These are phyloP conservation scores for Ailurus styani DNA, from an alignment of 2,113 vertebrate species.

Conservation along the genomic window DNA sequence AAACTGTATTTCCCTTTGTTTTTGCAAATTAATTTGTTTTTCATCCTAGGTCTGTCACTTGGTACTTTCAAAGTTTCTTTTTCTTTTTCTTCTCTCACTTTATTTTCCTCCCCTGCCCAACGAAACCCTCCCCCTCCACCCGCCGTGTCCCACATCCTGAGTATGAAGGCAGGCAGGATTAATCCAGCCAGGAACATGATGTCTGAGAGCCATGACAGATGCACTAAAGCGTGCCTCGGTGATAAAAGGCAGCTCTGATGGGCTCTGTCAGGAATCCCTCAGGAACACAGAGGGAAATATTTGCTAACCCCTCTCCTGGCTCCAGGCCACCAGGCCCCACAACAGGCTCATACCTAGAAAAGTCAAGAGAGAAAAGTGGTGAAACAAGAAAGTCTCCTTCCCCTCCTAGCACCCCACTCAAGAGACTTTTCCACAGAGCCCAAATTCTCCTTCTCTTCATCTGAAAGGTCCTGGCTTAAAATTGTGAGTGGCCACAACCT, in stretches of 20 bases:
- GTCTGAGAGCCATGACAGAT: slow-evolving; percentile 88
- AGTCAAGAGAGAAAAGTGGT: fast-evolving
- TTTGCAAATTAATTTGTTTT: not conserved
- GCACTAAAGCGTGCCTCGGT: slow-evolving; percentile 89
- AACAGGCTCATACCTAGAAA: slow-evolving; percentile 30
- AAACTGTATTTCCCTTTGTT: not conserved
- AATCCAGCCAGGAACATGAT: slow-evolving; percentile 87
- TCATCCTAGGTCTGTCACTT: not conserved
- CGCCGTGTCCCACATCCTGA: slow-evolving; percentile 75
- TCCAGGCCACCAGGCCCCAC: slow-evolving; percentile 40
- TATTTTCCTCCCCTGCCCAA: not conserved
- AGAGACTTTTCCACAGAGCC: not conserved
- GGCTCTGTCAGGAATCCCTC: slow-evolving; percentile 76
- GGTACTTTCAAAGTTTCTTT: not conserved
- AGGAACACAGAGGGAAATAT: slow-evolving; percentile 75
- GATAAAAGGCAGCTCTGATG: slow-evolving; percentile 86
- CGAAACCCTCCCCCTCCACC: slow-evolving; percentile 14
- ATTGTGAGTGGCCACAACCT: not conserved
- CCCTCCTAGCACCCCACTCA: not conserved
- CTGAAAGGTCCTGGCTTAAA: not conserved
- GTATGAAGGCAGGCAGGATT: slow-evolving; percentile 84
- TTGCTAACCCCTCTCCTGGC: slow-evolving; percentile 74
- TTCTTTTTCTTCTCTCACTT: not conserved
- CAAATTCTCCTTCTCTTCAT: not conserved
- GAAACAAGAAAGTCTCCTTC: not conserved